These are phyloP conservation scores for Calliphora vomitoria DNA, from an alignment of 2,888 invertebrate species.

Conservation along the genomic window DNA sequence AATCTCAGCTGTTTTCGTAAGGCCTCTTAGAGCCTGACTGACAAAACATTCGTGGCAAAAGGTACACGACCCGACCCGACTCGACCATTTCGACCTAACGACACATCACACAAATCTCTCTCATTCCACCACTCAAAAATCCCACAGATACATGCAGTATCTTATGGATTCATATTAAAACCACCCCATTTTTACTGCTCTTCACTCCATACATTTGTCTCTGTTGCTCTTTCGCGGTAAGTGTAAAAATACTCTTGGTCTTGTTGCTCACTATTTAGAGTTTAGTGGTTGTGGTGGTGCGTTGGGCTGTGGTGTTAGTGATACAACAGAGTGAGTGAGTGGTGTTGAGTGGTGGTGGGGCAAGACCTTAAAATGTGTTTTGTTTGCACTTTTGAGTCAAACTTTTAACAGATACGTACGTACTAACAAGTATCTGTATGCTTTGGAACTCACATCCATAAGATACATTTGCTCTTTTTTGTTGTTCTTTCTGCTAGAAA, in stretches of 20 bases:
- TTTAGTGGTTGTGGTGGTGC: constrained; percentile 28
- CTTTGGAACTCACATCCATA: constrained; percentile 49
- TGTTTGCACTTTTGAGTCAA: constrained; percentile 75
- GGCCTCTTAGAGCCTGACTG: constrained; percentile 85
- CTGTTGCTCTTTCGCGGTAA: constrained; percentile 36
- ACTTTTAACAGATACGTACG: constrained; percentile 65
- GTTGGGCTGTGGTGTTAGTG: constrained; percentile 29
- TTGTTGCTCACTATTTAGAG: constrained; percentile 65
- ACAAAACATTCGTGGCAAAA: constrained; percentile 85
- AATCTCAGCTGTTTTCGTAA: constrained; percentile 85
- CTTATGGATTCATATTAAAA: constrained; percentile 65
- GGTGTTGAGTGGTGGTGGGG: constrained; percentile 78
- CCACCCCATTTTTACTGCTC: constrained; percentile 63
- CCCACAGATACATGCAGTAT: constrained; percentile 70
- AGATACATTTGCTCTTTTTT: constrained; percentile 63
- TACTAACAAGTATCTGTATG: constrained; percentile 28
- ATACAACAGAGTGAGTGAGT: constrained; percentile 51
- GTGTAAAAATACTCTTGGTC: constrained; percentile 39
- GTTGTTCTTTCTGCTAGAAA: constrained; percentile 46
- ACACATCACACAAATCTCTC: constrained; percentile 85
- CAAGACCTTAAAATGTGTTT: constrained; percentile 83
- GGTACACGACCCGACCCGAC: constrained; percentile 86
- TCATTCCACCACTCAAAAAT: constrained; percentile 81
- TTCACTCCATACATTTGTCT: constrained; percentile 57
- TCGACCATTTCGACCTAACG: constrained; percentile 85